These are phyloP conservation scores for Steromphala cineraria DNA, from an alignment of 2,888 invertebrate genomes.

Conservation along the genomic window DNA sequence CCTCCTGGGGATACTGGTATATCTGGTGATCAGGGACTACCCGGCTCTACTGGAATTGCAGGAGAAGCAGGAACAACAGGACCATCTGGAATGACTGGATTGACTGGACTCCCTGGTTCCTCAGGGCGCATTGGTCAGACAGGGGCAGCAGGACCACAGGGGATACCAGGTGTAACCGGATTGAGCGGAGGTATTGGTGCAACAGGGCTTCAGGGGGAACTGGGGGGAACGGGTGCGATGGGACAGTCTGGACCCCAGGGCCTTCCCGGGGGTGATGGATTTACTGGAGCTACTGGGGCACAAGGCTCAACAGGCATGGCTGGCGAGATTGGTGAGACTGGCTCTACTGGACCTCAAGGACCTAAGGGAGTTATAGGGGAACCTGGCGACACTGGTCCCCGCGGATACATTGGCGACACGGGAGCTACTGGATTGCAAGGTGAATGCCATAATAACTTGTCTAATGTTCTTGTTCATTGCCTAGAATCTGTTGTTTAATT, in stretches of 20 bases:
- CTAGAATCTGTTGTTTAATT: no score
- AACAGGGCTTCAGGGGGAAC: neutral
- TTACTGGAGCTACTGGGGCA: neutral
- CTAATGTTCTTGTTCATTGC: no score
- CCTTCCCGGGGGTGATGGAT: neutral
- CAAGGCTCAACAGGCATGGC: neutral
- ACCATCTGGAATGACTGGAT: neutral
- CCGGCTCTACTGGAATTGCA: neutral
- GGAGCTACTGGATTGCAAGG: neutral
- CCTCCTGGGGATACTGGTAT: neutral
- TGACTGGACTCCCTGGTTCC: neutral
- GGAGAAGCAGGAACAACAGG: neutral
- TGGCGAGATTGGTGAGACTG: neutral
- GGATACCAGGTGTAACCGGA: neutral
- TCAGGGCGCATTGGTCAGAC: neutral
- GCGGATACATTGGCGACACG: neutral
- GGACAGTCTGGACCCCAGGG: neutral
- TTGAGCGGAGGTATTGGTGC: neutral
- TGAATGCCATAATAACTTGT: no score
- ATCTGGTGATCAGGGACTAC: neutral
- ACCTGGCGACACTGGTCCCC: neutral
- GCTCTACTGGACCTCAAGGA: neutral
- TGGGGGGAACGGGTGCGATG: neutral
- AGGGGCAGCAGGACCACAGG: neutral
- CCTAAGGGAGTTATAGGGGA: neutral